These are phyloP conservation scores for Cataglyphis cursor DNA, from an alignment of 2,888 invertebrate species.

Conservation along the genomic window DNA sequence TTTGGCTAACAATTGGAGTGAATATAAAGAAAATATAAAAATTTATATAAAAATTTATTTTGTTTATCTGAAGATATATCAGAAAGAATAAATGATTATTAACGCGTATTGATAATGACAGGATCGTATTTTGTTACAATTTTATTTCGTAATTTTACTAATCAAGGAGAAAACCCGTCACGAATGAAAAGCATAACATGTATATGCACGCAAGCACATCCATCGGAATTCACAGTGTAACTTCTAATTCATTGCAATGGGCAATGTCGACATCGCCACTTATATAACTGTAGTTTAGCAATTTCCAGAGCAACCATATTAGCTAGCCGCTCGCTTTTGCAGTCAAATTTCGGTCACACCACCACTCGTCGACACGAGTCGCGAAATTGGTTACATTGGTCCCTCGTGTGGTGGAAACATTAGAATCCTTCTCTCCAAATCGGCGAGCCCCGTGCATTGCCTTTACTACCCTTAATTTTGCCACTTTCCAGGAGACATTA, in stretches of 20 bases:
- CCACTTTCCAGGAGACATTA: conserved; percentile 11
- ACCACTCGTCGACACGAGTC: conserved; percentile 43
- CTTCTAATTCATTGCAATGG: conserved; percentile 57
- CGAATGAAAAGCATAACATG: background rate
- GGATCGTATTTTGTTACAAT: background rate
- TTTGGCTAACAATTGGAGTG: background rate
- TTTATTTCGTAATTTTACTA: background rate
- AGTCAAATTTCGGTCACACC: conserved; percentile 61
- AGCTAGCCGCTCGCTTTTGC: conserved; percentile 60
- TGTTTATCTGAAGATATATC: background rate
- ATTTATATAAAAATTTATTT: background rate
- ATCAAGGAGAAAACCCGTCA: background rate
- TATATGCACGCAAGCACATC: background rate
- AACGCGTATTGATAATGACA: background rate
- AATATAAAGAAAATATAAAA: too few species aligned
- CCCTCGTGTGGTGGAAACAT: conserved; percentile 49
- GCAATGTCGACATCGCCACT: conserved; percentile 63
- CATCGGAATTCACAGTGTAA: conserved; percentile 17
- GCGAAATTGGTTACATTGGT: conserved; percentile 57
- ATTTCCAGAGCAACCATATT: conserved; percentile 64
- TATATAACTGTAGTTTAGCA: conserved; percentile 68
- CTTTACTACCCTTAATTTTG: conserved; percentile 28
- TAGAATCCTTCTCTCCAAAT: conserved; percentile 31
- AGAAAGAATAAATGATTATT: background rate
- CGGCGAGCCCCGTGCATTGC: conserved; percentile 21